Percentiles rank a stretch among this genome's conserved stretches.
These are phyloP conservation scores for Sericinus montela DNA, from an alignment of 2,888 invertebrate species.

Conservation along the genomic window DNA sequence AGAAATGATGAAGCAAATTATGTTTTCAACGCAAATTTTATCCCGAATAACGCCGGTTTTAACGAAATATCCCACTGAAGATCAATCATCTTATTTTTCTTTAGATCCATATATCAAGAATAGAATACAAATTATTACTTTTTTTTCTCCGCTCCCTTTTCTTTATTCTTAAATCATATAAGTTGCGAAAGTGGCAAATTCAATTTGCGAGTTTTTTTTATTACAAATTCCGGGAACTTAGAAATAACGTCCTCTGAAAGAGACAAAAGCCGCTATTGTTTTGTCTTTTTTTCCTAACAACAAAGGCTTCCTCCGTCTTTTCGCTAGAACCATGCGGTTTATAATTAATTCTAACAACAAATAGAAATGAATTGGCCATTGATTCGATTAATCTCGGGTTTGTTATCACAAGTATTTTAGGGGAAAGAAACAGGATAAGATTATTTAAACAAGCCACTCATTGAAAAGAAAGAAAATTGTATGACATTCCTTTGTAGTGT, in stretches of 20 bases:
- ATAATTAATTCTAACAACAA: slow-evolving; percentile 17
- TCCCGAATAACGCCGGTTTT: slow-evolving; percentile 11
- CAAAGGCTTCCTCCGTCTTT: slow-evolving; percentile 18
- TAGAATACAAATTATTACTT: slow-evolving; percentile 11
- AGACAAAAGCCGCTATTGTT: slow-evolving; percentile 20
- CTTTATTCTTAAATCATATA: slow-evolving; percentile 13
- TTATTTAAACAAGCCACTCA: no score
- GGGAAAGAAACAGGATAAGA: not conserved
- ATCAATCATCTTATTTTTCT: slow-evolving; percentile 14
- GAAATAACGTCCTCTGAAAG: slow-evolving; percentile 17
- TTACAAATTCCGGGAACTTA: slow-evolving; percentile 19
- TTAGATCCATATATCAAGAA: slow-evolving; percentile 10
- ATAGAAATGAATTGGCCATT: slow-evolving; percentile 11
- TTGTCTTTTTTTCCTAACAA: slow-evolving; percentile 15
- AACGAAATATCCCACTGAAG: slow-evolving; percentile 11
- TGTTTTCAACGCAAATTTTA: slow-evolving; percentile 14
- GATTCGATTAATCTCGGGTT: slow-evolving; percentile 2
- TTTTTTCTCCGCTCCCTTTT: not conserved
- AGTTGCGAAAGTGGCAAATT: slow-evolving; percentile 17
- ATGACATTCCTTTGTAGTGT: no score
- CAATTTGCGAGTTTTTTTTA: slow-evolving; percentile 17
- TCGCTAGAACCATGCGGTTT: slow-evolving; percentile 13
- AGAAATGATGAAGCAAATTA: slow-evolving; percentile 14
- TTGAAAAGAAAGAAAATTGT: no score
- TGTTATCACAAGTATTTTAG: not conserved